These are phyloP conservation scores for Netelia fuscicornis DNA, from an alignment of 2,888 invertebrate species.

Conservation along the genomic window DNA sequence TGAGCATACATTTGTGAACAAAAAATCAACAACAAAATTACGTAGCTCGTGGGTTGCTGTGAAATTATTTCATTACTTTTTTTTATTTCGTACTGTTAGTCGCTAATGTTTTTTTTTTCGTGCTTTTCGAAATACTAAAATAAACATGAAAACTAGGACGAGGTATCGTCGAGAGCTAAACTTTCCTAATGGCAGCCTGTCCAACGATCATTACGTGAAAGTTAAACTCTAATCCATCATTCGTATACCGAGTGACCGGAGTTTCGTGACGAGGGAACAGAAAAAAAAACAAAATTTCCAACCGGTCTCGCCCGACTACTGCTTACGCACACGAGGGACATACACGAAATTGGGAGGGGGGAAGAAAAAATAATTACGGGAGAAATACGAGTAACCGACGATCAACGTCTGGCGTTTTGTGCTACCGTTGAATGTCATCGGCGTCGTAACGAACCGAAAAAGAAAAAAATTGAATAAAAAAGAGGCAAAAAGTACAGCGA, in stretches of 20 bases:
- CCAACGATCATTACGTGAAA: slow-evolving; percentile 46
- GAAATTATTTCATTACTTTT: slow-evolving; percentile 8
- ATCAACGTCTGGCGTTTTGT: slow-evolving; percentile 48
- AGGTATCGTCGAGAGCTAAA: not conserved
- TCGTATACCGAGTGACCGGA: slow-evolving; percentile 27
- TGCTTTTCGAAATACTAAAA: no score
- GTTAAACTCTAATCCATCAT: slow-evolving; percentile 46
- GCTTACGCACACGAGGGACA: not conserved
- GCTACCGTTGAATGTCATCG: slow-evolving; percentile 28
- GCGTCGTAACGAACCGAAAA: slow-evolving; percentile 13
- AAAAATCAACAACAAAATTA: slow-evolving; percentile 21
- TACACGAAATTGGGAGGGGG: slow-evolving; percentile 20
- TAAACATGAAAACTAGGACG: no score
- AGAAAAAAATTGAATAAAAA: slow-evolving; percentile 15
- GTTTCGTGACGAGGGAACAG: slow-evolving; percentile 2
- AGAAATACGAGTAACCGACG: slow-evolving; percentile 42
- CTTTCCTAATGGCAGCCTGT: not conserved
- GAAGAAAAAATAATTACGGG: slow-evolving; percentile 50
- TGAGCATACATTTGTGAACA: slow-evolving; percentile 43
- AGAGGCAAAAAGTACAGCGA: slow-evolving; percentile 2
- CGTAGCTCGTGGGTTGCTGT: slow-evolving; percentile 19
- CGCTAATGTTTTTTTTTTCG: no score
- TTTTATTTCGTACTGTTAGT: no score
- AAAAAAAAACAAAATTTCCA: slow-evolving; percentile 11
- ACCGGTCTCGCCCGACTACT: slow-evolving; percentile 3